Base-by-base conservation (phyloP, 2,888 invertebrate species). In the Drosophila gaucha region DNA sequence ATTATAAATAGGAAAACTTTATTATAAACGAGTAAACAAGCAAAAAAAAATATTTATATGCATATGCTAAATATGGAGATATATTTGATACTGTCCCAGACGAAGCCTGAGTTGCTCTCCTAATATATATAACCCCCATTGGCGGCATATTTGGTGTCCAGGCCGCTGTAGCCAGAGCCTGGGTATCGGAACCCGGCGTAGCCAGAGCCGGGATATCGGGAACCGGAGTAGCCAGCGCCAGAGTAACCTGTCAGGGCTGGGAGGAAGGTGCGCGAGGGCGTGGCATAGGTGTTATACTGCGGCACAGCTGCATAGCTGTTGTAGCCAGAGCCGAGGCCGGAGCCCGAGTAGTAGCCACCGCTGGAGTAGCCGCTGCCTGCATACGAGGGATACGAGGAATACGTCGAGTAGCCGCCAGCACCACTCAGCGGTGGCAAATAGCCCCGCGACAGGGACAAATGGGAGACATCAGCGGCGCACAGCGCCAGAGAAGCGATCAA, bases 111-210 rank as follows among this genome's bases (percentile, higher is more conserved):
- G n/a, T 56, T 68, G 6, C 14, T 4, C 6, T 18, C 30, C 62
- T 86, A 90, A 44, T 90, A 90, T 55, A 89, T 28, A 51, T 90
- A 90, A 20, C 90, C 90, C 28, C 90, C 90, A 43, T 90, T 87
- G 50, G 84, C 58, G 35, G 67, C 89, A 50, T 90, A 90, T 47
- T 89, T 78, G 24, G 90, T 90, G 41, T 82, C 90, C 47, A 84
- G 65, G 6, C 86, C 86, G 9, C 22, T 57, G 55, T 69, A 80
- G 26, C 84, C 60, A 14, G 38, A 6, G 14, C 51, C n/a, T n/a
- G n/a, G n/a, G n/a, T n/a, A n/a, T n/a, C n/a, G n/a, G n/a, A n/a
- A n/a, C n/a, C n/a, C 50, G 9, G 43, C 60, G 54, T 70, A 80
- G 24, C 80, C 59, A 12, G 41, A 3, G 16, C 52, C 46, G 24